Evolutionary conservation across 1,140 invertebrate species (phyloP).

Genomic region (Drosophila prosaltans): DNA sequence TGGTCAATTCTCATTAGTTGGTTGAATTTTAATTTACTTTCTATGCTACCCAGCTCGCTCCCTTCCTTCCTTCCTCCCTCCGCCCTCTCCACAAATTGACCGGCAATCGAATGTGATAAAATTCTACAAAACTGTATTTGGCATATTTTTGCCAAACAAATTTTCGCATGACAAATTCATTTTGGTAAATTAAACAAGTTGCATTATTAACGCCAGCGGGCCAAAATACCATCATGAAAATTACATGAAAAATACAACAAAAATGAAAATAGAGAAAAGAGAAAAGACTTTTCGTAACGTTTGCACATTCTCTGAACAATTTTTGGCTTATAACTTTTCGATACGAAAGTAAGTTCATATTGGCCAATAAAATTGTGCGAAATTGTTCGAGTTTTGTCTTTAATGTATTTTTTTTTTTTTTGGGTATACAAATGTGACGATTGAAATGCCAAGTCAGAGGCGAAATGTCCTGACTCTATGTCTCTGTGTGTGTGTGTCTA

Average conservation of each 20-base stretch:
- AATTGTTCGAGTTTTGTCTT: slow-evolving; percentile 34
- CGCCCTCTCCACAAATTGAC: not conserved
- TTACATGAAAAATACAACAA: not conserved
- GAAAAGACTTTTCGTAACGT: not conserved
- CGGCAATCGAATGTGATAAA: slow-evolving; percentile 4
- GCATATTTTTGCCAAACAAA: slow-evolving; percentile 4
- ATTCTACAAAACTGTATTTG: not conserved
- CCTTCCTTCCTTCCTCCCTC: not conserved
- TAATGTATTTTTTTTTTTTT: slow-evolving; percentile 19
- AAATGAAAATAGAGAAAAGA: not conserved
- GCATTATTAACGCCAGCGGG: slow-evolving; percentile 26
- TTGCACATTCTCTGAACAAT: not conserved
- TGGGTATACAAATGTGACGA: slow-evolving; percentile 28
- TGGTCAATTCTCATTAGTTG: slow-evolving; percentile 43
- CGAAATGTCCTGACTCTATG: slow-evolving; percentile 4
- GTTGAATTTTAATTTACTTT: slow-evolving; percentile 39
- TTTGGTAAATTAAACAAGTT: slow-evolving; percentile 45
- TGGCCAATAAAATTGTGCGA: slow-evolving; percentile 56
- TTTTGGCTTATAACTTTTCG: too few relatives aligned
- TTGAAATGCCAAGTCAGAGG: slow-evolving; percentile 48
- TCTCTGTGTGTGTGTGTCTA: slow-evolving; percentile 44
- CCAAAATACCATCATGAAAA: not conserved
- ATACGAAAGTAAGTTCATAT: not conserved
- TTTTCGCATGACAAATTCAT: slow-evolving; percentile 52
- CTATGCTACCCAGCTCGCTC: not conserved